Evolutionary conservation across 2,113 vertebrate genomes (phyloP), one percentile per base, ranked within the genome.

Genomic region (Melospiza melodia): DNA sequence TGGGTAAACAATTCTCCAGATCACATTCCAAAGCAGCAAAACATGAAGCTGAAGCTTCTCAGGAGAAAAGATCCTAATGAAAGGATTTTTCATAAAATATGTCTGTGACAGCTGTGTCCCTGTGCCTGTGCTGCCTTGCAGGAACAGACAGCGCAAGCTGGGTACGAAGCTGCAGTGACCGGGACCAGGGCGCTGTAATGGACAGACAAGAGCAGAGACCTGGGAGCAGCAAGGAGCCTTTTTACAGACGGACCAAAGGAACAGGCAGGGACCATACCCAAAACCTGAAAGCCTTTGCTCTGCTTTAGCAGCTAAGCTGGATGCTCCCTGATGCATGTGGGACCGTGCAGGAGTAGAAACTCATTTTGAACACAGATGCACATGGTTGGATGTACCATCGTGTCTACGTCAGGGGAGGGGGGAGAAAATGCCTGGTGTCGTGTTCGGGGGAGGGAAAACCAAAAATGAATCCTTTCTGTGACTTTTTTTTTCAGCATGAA

Each of bases 71-170:
- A 51, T 25, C 48, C 49, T 51, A 5, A 9, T 3, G 8, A 51
- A 51, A 51, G 49, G 49, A 51, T 51, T 51, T 51, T 51, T 15
- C 49, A 27, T 51, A 9, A 15, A 51, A 25, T 51, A 51, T 51
- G 24, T 15, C 49, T 51, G 49, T 51, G 49, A 27, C 24, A 27
- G 49, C 49, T 27, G 41, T 37, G 23, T 41, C 14, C 14, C 41
- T 41, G 44, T 43, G 8, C 3, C 37, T 35, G 20, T 35, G 65
- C 24, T 58, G 78, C 41, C 35, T 84, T 95, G 46, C 97, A 99
- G 99, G 97, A 99, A 99, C 98, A 99, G 99, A 98, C 99, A 99
- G 97, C 99, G 99, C 97, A 99, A 99, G 98, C 98, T 99, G 94
- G 99, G 99, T 91, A 99, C 99, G 37, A 99, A 99, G 97, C 98